Conservation (phyloP, 2,113 vertebrate genomes). For the Grantiella picta region DNA sequence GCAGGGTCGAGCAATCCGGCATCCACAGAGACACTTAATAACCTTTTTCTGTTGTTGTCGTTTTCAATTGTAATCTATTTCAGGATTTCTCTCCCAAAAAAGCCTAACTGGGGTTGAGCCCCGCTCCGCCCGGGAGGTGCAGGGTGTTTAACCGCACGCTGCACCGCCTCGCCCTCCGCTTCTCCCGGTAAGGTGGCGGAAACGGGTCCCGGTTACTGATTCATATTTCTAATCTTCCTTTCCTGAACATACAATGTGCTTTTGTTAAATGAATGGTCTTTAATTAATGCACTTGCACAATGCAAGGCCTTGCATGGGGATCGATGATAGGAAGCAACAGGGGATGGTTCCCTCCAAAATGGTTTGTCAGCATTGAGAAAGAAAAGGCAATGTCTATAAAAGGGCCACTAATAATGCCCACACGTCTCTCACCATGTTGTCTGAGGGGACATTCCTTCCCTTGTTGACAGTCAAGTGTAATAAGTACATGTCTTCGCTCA, state of each 20-base stretch:
- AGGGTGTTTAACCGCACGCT: background rate
- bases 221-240: slow-evolving; percentile 59
- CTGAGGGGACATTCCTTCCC: slow-evolving; percentile 57
- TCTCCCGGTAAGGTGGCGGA: background rate
- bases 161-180: background rate
- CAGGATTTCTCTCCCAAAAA: background rate
- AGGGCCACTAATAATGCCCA: slow-evolving; percentile 69
- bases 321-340: slow-evolving; percentile 63
- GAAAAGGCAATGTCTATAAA: slow-evolving; percentile 52
- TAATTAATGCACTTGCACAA: slow-evolving; percentile 57
- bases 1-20: background rate
- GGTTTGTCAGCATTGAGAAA: slow-evolving; percentile 62
- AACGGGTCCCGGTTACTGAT: background rate
- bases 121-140: background rate
- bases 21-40: background rate
- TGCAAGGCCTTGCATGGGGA: slow-evolving; percentile 55
- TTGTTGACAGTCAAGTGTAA: slow-evolving; percentile 65
- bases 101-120: background rate
- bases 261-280: slow-evolving; percentile 60
- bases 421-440: slow-evolving; percentile 73
- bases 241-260: slow-evolving; percentile 39
- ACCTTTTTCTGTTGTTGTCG: background rate
- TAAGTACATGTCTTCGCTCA: slow-evolving; percentile 66
- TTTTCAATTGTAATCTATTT: background rate
- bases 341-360: slow-evolving; percentile 64